Evolutionary conservation across 2,113 vertebrate genomes (phyloP), one percentile per base, ranked within the genome.

Genomic region (Dissostichus mawsoni): DNA sequence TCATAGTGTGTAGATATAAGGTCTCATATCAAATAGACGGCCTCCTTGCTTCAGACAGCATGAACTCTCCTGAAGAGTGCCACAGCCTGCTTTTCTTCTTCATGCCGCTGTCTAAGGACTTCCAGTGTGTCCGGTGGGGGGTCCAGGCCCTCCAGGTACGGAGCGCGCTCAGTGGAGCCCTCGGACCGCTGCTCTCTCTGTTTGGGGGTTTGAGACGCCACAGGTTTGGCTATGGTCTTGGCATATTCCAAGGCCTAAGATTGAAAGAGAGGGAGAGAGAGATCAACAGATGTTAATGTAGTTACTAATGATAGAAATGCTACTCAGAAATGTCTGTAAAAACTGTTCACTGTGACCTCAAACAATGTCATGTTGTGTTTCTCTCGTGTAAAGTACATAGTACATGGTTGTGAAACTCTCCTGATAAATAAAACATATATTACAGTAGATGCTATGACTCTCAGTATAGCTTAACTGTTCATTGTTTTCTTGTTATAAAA

Each of bases 221-320:
- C 69, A 68, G 91, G 97, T 89, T 93, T 96, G 1, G 94, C 95
- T 51, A 98, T 96, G 17, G 89, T 96, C 93, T 95, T 98, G 29
- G 97, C 96, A 5, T 99, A 98, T 77, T 98, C 96, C 90, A 99
- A 92, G 11, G 97, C 97, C 97, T 98, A 58, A 61, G 83, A 72
- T 48, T 33, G 57, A 76, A 8, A 61, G 11, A 80, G 6, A 80
- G 20, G 74, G 12, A 74, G 55, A 53, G 50, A 74, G 17, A 50
- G 2, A 51, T 8, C 12, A 17, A 47, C 7, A 5, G 18, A 41
- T 20, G 13, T 64, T 16, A n/a, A 41, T 23, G 8, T 20, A 33
- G 7, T 57, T 5, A 36, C 0, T 64, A 2, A 11, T 11, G 8
- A 52, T 8, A 51, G 55, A 78, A 55, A 45, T n/a, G 50, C 18